Evolutionary conservation across 2,888 invertebrate genomes (phyloP).

Genomic region (Lamellibrachia columna): DNA sequence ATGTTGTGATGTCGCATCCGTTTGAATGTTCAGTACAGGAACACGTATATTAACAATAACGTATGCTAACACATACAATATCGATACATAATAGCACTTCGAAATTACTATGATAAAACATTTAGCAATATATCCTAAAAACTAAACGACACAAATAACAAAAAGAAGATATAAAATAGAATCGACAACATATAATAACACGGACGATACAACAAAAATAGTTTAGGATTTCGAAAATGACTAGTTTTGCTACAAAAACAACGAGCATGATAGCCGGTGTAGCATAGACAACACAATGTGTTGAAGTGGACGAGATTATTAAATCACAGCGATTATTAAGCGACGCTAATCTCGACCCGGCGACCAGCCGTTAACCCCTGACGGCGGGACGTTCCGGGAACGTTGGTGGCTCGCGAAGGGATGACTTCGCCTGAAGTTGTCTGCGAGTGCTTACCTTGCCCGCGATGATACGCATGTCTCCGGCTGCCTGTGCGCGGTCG

Average conservation of each 20-base stretch:
- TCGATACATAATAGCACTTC: too few species aligned
- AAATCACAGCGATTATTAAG: background rate
- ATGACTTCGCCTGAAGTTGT: background rate
- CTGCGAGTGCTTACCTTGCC: conserved; percentile 34
- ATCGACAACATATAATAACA: background rate
- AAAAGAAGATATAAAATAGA: background rate
- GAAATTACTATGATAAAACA: too few species aligned
- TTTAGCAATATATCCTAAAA: background rate
- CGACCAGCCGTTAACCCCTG: background rate
- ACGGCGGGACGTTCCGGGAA: background rate
- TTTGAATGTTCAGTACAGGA: too few species aligned
- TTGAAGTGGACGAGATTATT: background rate
- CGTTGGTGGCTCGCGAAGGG: background rate
- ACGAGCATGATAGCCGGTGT: background rate
- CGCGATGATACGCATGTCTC: conserved; percentile 39
- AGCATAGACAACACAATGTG: background rate
- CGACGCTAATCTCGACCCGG: background rate
- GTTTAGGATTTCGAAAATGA: background rate
- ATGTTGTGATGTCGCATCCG: too few species aligned
- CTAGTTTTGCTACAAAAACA: background rate
- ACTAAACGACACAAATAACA: background rate
- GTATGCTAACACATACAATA: too few species aligned
- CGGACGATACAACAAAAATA: background rate
- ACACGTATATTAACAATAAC: too few species aligned
- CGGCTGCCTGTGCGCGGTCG: conserved; percentile 39